These are phyloP conservation scores for Xestia xanthographa DNA, from an alignment of 2,888 invertebrate species.

Conservation along the genomic window DNA sequence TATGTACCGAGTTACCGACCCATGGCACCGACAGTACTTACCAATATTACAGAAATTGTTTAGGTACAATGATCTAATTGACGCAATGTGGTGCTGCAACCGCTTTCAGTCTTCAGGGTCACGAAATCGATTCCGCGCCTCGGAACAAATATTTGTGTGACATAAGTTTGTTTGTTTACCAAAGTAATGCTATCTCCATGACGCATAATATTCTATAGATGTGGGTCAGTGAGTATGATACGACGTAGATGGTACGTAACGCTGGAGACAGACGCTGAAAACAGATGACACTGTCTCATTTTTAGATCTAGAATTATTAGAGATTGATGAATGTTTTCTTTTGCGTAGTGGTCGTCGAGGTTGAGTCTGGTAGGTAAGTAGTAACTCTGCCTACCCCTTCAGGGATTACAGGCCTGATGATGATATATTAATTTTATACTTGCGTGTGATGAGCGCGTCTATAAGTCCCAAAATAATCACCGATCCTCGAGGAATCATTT, in stretches of 20 bases:
- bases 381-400: too few relatives aligned
- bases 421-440: too few relatives aligned
- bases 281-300: background rate
- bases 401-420: too few relatives aligned
- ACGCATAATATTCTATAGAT: slow-evolving; percentile 18
- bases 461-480: background rate
- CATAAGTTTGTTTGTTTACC: slow-evolving; percentile 34
- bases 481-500: background rate
- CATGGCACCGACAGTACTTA: background rate
- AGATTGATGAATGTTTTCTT: background rate
- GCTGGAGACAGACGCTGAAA: background rate
- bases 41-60: background rate
- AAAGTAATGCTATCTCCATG: slow-evolving; percentile 23
- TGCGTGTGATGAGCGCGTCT: too few relatives aligned
- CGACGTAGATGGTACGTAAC: background rate
- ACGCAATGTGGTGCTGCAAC: slow-evolving; percentile 15
- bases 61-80: slow-evolving; percentile 11
- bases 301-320: background rate
- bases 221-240: slow-evolving; percentile 11
- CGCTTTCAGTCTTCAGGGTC: slow-evolving; percentile 28
- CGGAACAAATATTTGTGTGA: slow-evolving; percentile 52
- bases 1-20: too few relatives aligned
- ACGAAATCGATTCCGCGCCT: slow-evolving; percentile 36
- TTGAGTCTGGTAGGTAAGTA: background rate
- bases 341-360: background rate